phyloP scores from a whole-genome alignment of 2,888 invertebrate species.

The Horisme vitalbata region DNA sequence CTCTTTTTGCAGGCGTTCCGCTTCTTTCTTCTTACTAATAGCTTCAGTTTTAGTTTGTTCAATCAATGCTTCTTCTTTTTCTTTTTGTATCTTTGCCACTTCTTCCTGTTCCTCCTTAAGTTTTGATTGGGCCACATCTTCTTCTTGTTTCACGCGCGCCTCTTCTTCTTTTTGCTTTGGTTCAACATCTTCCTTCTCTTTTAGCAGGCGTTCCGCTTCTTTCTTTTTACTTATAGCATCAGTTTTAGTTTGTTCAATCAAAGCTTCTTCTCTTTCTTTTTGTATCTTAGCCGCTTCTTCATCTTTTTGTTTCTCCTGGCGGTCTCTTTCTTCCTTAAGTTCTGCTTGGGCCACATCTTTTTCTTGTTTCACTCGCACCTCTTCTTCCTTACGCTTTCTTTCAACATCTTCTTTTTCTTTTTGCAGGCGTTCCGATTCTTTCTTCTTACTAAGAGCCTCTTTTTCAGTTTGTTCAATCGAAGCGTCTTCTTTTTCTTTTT shows the following conservation, averaged over 20 bases:
- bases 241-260: slow-evolving; percentile 4
- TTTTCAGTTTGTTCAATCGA: not conserved
- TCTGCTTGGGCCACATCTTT: slow-evolving; percentile 16
- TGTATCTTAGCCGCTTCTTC: not conserved
- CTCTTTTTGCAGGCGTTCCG: not conserved
- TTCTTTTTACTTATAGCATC: slow-evolving; percentile 13
- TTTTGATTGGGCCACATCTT: slow-evolving; percentile 6
- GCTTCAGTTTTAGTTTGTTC: not conserved
- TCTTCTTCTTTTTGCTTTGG: not conserved
- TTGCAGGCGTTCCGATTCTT: slow-evolving; percentile 1
- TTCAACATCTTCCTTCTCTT: not conserved
- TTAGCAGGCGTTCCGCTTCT: no score
- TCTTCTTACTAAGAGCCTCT: not conserved
- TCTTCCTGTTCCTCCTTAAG: not conserved
- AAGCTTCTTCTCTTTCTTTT: slow-evolving; percentile 8
- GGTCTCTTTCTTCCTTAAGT: slow-evolving; percentile 10
- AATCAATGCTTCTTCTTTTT: not conserved
- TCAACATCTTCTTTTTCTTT: slow-evolving; percentile 18
- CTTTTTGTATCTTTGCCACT: not conserved
- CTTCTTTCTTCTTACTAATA: not conserved
- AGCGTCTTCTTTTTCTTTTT: slow-evolving; percentile 1
- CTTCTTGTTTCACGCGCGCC: slow-evolving; percentile 4
- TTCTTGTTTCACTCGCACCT: not conserved
- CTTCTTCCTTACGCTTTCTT: not conserved
- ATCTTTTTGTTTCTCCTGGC: slow-evolving; percentile 1